Evolutionary conservation across 2,888 invertebrate species (phyloP).

Genomic region (Eupithecia insigniata): DNA sequence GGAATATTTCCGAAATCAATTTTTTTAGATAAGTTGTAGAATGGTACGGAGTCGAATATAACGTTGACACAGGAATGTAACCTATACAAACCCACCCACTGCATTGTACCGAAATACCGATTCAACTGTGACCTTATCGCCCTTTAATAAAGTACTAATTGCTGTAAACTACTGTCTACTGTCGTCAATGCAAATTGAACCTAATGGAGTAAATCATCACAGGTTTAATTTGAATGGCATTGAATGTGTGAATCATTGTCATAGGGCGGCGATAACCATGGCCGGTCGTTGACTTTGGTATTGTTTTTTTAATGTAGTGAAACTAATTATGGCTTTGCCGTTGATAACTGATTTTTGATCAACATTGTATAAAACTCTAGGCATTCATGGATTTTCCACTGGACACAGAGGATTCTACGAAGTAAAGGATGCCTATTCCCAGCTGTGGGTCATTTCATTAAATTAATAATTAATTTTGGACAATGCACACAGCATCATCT

Average conservation of each 20-base stretch:
- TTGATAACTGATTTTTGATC: background rate
- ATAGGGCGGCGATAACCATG: constrained; percentile 30
- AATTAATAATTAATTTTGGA: no score
- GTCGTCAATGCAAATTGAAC: constrained; percentile 12
- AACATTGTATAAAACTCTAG: background rate
- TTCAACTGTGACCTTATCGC: constrained; percentile 40
- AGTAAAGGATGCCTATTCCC: no score
- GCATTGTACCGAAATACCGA: constrained; percentile 28
- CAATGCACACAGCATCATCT: no score
- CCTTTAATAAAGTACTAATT: constrained; percentile 36
- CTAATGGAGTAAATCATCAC: constrained; percentile 13
- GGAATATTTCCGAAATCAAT: no score
- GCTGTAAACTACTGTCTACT: constrained; percentile 16
- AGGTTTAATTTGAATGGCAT: constrained; percentile 14
- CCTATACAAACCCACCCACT: background rate
- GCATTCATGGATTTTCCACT: background rate
- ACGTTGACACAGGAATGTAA: constrained; percentile 4
- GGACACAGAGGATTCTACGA: background rate
- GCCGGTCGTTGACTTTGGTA: constrained; percentile 31
- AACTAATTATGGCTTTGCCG: background rate
- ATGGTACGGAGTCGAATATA: no score
- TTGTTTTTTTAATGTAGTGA: constrained; percentile 21
- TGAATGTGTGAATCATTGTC: constrained; percentile 26
- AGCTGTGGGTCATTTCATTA: background rate
- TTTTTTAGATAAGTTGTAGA: no score